Evolutionary conservation across 2,888 invertebrate genomes (phyloP), one percentile per base, ranked within the genome.

Genomic region (Girardia tigrina): DNA sequence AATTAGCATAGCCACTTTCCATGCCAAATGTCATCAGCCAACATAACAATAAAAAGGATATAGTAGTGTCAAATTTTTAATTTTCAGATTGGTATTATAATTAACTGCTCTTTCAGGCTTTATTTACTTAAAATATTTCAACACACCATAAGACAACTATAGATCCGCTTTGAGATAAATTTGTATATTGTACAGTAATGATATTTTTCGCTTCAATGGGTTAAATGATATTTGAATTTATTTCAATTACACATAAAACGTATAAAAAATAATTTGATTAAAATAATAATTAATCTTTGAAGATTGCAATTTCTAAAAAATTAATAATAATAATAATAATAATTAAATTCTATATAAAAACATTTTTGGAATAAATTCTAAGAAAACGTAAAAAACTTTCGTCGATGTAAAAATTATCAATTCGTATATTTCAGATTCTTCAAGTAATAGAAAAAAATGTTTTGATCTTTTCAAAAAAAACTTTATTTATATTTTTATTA

Each of bases 1-100:
- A 56, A 56, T 56, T 56, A 56, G 56, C 56, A 56, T 56, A 56
- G 56, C 56, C 56, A 56, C 56, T 56, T 56, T 56, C 56, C 56
- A 56, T 56, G 56, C 56, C 56, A 56, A 56, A 56, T 56, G 56
- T 56, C 56, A 56, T 56, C 56, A 56, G 56, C 56, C 56, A 56
- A n/a, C 23, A 56, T 20, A 56, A 56, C 56, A 56, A 56, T 56
- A 56, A 56, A 56, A 56, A 56, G 56, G 56, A 56, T 56, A 56
- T 56, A 56, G 56, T 56, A 56, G 56, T 56, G 56, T 56, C 56
- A 56, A 23, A 56, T 56, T 36, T 36, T 36, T 36, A 36, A 36
- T 36, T 36, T 36, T 16, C 8, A 36, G 8, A 12, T 36, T 36
- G 12, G 16, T 36, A 36, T 36, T 8, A 36, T 36, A 36, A 36